phyloP scores from a whole-genome alignment of 2,113 vertebrate species.

The Chiloscyllium plagiosum region DNA sequence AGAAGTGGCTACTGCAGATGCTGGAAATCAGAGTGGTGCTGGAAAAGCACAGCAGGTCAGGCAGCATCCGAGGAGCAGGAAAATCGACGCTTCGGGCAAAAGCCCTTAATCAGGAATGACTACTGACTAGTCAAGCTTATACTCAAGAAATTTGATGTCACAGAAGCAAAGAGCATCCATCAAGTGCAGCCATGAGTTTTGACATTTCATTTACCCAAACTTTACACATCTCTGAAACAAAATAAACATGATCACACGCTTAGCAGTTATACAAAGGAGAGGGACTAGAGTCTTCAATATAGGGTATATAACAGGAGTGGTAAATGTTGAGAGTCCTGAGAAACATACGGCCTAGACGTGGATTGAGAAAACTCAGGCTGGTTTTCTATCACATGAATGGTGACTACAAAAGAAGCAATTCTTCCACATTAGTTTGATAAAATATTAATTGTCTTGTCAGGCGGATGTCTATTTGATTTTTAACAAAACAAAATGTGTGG shows the following conservation, averaged over 20 bases:
- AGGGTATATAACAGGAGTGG: neutral
- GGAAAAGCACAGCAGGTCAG: too few species aligned
- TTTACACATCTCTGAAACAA: neutral
- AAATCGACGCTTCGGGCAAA: too few species aligned
- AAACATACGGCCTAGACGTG: neutral
- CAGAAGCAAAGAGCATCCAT: neutral
- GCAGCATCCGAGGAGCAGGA: too few species aligned
- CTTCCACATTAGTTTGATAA: neutral
- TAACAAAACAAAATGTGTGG: neutral
- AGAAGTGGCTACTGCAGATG: too few species aligned
- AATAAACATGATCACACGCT: neutral
- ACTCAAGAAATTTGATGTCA: neutral
- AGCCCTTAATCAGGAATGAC: too few species aligned
- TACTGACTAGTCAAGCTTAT: neutral
- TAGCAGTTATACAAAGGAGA: neutral
- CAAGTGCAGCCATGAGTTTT: neutral
- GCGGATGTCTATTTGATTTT: neutral
- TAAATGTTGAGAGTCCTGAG: too few species aligned
- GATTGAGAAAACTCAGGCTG: neutral
- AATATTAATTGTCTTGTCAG: neutral
- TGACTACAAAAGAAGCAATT: neutral
- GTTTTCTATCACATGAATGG: neutral
- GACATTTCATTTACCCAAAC: neutral
- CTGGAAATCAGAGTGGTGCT: too few species aligned
- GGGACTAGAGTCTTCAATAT: neutral